phyloP scores from a whole-genome alignment of 2,113 vertebrate genomes.

The Triplophysa dalaica region DNA sequence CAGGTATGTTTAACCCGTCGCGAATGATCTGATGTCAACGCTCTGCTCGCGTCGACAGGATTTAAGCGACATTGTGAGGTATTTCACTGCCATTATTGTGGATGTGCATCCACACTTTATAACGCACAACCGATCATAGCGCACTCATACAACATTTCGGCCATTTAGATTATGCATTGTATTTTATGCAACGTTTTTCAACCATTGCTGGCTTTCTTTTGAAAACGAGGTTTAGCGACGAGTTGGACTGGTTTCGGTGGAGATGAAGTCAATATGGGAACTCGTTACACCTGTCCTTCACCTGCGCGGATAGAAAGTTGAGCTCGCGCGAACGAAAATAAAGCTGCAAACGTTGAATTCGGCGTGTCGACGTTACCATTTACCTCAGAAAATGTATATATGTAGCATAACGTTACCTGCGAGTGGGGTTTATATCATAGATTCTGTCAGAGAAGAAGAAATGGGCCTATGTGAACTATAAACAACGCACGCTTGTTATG shows the following conservation, averaged over 20 bases:
- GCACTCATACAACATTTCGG: background rate
- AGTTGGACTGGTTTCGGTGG: slow-evolving; percentile 38
- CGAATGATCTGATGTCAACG: background rate
- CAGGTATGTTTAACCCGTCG: slow-evolving; percentile 75
- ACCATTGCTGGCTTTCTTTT: background rate
- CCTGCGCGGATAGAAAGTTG: background rate
- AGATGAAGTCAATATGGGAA: slow-evolving; percentile 1
- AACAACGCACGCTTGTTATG: no score
- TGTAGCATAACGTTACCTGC: no score
- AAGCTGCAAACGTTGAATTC: no score
- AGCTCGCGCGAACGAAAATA: background rate
- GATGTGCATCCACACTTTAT: background rate
- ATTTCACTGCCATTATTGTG: background rate
- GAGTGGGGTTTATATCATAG: no score
- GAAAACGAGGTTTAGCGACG: background rate
- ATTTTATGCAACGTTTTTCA: background rate
- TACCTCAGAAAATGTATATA: no score
- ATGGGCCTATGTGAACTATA: no score
- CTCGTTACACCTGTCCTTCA: slow-evolving; percentile 33
- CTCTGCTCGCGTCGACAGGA: background rate
- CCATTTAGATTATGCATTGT: background rate
- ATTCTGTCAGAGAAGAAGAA: no score
- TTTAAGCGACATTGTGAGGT: background rate
- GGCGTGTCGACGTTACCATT: no score
- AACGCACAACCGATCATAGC: background rate